Percentiles rank a stretch among this genome's conserved stretches.
These are phyloP conservation scores for Andricus grossulariae DNA, from an alignment of 1,140 invertebrate species.

Conservation along the genomic window DNA sequence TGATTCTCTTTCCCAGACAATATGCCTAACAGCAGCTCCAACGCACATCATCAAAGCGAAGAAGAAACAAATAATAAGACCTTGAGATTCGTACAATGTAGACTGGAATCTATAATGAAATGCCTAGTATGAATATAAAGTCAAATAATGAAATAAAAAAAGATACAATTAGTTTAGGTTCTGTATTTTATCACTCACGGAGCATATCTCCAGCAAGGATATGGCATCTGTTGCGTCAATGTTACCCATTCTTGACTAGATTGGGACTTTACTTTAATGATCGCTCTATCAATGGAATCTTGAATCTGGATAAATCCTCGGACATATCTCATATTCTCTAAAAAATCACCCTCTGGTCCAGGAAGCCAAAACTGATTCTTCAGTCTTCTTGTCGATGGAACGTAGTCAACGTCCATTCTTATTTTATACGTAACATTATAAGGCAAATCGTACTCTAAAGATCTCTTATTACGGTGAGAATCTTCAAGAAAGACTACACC, in stretches of 20 bases:
- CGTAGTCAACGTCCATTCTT: slow-evolving; percentile 82
- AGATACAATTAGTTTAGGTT: slow-evolving; percentile 22
- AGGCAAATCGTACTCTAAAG: slow-evolving; percentile 56
- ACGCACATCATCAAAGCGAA: slow-evolving; percentile 80
- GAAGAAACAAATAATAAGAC: slow-evolving; percentile 79
- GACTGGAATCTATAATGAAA: slow-evolving; percentile 78
- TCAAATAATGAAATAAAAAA: slow-evolving; percentile 10
- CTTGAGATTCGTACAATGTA: slow-evolving; percentile 80
- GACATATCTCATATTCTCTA: slow-evolving; percentile 81
- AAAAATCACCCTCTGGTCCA: slow-evolving; percentile 79
- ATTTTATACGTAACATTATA: slow-evolving; percentile 78
- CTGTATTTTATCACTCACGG: slow-evolving; percentile 73
- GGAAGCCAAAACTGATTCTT: slow-evolving; percentile 81
- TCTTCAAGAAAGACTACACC: slow-evolving; percentile 75
- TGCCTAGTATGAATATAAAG: slow-evolving; percentile 27
- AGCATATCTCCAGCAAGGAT: slow-evolving; percentile 80
- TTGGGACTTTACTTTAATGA: slow-evolving; percentile 74
- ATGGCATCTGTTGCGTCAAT: slow-evolving; percentile 81
- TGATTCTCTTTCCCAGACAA: slow-evolving; percentile 81
- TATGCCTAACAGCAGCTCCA: slow-evolving; percentile 78
- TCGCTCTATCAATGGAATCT: slow-evolving; percentile 80
- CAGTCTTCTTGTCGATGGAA: slow-evolving; percentile 78
- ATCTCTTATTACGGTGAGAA: slow-evolving; percentile 54
- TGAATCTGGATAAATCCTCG: slow-evolving; percentile 82
- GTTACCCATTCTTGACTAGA: slow-evolving; percentile 74